Base-by-base conservation (phyloP, 37 sponge, comb jelly and placozoan genomes). In the Geodia barretti region DNA sequence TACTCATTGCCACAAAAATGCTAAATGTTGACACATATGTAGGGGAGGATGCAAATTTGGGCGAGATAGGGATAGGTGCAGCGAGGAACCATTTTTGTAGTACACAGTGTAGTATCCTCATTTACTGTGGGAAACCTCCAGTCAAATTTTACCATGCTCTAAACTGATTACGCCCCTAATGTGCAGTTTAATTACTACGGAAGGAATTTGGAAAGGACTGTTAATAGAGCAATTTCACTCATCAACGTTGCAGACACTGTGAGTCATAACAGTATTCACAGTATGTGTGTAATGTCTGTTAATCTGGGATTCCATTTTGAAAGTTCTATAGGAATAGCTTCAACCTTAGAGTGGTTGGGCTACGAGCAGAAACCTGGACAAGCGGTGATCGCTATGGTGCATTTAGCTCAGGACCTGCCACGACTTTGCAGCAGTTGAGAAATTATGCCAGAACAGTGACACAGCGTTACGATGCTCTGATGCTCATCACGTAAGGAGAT, bases 201-300 rank as follows among this genome's bases (percentile, higher is more conserved):
- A n/a, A 64, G 79, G 0, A 85, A 78, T 79, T 47, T 83, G n/a
- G n/a, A 72, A 4, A 54, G 7, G 11, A 83, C 84, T 33, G 69
- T 83, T 23, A 73, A 69, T 29, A 75, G 84, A 67, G 84, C 84
- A 20, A 34, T 83, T 28, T 9, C 36, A 1, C 39, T 83, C 17
- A 58, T 32, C 59, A 83, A 83, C 43, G 76, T 39, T 54, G 54
- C 62, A 32, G 76, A 75, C 35, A 21, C 7, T 47, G 84, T 83
- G 68, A 75, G 76, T 40, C 1, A 47, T 7, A 47, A 47, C 54
- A 7, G 7, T 47, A 47, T 47, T 7, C 7, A 47, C 14, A 17
- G 14, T 17, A 17, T 7, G 14, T 47, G 14, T 17, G 14, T 47
- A 47, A 17, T 47, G 54, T 17, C 54, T 17, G 11, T 17, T 47